A percentile compares a stretch with the other conserved stretches of the same genome.
Conservation (phyloP, 2,113 vertebrate species). For the Chunga burmeisteri region DNA sequence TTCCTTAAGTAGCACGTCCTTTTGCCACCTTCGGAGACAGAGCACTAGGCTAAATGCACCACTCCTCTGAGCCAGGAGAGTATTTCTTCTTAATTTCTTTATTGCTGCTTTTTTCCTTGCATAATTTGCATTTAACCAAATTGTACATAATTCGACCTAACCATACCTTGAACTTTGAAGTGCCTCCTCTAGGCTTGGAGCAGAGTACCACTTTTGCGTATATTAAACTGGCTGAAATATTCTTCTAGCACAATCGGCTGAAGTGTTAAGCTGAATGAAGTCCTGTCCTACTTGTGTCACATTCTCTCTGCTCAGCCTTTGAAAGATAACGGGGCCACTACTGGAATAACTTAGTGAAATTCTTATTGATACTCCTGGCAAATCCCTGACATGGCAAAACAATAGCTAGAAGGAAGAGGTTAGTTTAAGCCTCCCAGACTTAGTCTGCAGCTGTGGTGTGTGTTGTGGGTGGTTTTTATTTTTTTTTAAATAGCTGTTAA, state of each 20-base stretch:
- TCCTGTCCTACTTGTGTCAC: conserved; percentile 51
- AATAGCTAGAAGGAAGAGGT: background rate
- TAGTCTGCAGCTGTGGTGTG: background rate
- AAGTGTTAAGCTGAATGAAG: background rate
- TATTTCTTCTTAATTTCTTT: background rate
- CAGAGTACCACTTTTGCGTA: background rate
- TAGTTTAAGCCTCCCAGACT: background rate
- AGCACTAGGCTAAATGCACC: background rate
- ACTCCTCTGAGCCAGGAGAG: background rate
- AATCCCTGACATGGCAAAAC: background rate
- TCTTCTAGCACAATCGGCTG: background rate
- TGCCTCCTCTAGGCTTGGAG: background rate
- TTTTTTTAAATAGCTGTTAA: background rate
- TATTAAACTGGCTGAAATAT: background rate
- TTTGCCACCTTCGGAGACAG: background rate
- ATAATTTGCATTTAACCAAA: background rate
- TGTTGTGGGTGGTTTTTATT: background rate
- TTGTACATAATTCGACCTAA: background rate
- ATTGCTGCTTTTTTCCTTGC: background rate
- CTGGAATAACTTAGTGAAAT: background rate
- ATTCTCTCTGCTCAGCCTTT: conserved; percentile 23
- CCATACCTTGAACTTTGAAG: background rate
- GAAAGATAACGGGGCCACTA: background rate
- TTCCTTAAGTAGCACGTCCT: background rate
- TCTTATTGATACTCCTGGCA: background rate